Conservation (phyloP, 2,888 invertebrate species). For the Catocala nupta region DNA sequence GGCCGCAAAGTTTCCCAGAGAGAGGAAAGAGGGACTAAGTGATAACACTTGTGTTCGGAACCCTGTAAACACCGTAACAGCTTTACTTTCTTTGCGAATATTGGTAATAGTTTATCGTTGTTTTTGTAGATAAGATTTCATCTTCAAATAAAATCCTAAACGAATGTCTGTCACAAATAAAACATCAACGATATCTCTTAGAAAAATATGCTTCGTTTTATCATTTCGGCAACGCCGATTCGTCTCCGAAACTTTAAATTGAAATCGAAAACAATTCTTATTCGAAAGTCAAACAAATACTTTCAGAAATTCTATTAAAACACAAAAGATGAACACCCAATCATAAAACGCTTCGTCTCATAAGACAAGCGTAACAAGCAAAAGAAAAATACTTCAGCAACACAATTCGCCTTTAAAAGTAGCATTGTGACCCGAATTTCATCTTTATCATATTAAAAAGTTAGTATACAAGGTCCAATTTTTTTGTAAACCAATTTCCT, state of each 20-base stretch:
- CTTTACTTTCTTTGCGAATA: slow-evolving; percentile 30
- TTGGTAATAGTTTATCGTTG: slow-evolving; percentile 29
- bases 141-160: slow-evolving; percentile 1
- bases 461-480: slow-evolving; percentile 39
- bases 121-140: slow-evolving; percentile 33
- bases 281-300: slow-evolving; percentile 12
- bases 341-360: slow-evolving; percentile 22
- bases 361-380: slow-evolving; percentile 30
- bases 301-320: slow-evolving; percentile 16
- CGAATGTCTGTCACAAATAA: not conserved
- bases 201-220: too few relatives aligned
- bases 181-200: too few relatives aligned
- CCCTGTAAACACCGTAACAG: slow-evolving; percentile 46
- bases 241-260: slow-evolving; percentile 11
- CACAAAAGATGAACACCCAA: slow-evolving; percentile 21
- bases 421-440: slow-evolving; percentile 34
- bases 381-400: slow-evolving; percentile 30
- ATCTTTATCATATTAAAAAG: slow-evolving; percentile 56
- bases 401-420: slow-evolving; percentile 18
- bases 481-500: slow-evolving; percentile 55
- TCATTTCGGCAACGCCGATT: not conserved
- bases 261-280: slow-evolving; percentile 14
- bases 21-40: slow-evolving; percentile 35
- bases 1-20: slow-evolving; percentile 48
- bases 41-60: slow-evolving; percentile 39